phyloP scores from a whole-genome alignment of 2,888 invertebrate genomes.

The Eumacrocentrus americanus region DNA sequence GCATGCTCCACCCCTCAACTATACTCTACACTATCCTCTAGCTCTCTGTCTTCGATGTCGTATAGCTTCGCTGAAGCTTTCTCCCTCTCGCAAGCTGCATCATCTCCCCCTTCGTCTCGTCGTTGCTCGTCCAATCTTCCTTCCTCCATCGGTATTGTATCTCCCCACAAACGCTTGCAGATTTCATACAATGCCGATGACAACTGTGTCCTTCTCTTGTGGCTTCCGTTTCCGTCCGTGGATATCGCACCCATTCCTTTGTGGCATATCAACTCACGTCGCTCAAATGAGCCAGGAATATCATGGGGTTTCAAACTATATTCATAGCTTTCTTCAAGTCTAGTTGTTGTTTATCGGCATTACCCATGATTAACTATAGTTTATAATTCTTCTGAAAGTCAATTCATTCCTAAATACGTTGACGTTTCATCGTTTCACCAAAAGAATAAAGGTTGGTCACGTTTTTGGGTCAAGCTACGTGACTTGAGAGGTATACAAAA shows the following conservation, averaged over 20 bases:
- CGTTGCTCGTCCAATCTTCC: background rate
- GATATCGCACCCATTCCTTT: background rate
- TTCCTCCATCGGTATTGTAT: background rate
- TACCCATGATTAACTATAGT: background rate
- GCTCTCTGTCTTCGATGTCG: background rate
- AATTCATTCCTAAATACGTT: background rate
- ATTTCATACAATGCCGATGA: background rate
- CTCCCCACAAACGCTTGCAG: background rate
- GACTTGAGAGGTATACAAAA: slow-evolving; percentile 22
- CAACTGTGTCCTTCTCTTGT: background rate
- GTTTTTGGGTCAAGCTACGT: slow-evolving; percentile 30
- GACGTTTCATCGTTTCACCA: slow-evolving; percentile 10
- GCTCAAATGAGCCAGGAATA: background rate
- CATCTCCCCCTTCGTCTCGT: background rate
- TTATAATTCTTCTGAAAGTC: background rate
- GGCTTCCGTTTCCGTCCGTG: background rate
- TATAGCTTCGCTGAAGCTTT: no score
- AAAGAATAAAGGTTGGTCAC: slow-evolving; percentile 28
- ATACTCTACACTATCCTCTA: slow-evolving; percentile 27
- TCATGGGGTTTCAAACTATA: no score
- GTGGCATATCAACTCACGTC: background rate
- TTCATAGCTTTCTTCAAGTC: no score
- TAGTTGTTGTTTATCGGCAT: no score
- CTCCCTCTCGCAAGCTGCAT: no score
- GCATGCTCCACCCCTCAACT: slow-evolving; percentile 10